Evolutionary conservation across 1,140 invertebrate species (phyloP), one percentile per base, ranked within the genome.

Genomic region (Diplogasteroides magnus): DNA sequence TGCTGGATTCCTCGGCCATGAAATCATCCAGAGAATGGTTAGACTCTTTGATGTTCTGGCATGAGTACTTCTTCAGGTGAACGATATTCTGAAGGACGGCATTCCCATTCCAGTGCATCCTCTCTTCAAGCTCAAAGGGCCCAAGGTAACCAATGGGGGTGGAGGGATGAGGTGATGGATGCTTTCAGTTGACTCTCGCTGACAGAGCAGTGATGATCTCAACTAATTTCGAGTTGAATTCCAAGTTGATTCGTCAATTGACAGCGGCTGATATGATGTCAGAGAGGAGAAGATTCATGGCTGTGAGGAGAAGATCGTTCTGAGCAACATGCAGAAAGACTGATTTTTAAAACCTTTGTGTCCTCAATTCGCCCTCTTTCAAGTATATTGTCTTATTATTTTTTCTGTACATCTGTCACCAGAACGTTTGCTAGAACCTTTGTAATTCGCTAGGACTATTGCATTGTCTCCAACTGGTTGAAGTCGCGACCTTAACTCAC

Each of bases 41-140:
- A 6, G 6, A 48, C 37, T 48, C 37, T 48, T 48, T 19, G 6
- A 11, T 19, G 19, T 48, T 48, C 37, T 48, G 6, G 6, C 19
- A 6, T 11, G 6, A 48, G 19, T 48, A 11, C 37, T 48, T 19
- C 19, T 48, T 48, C 37, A 48, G 37, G 37, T 81, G 0, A 81
- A 81, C 68, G 79, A 81, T 60, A 79, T 81, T 61, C 69, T 81
- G 27, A 69, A 73, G 31, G 78, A 81, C 27, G 79, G 79, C 23
- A 82, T 83, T 64, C 76, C 76, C 64, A 83, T 83, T 60, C 79
- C 81, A 56, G 69, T 82, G 23, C 79, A 81, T 76, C 79, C 81
- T 25, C 73, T 81, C n/a, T 77, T 83, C 68, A 73, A 72, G 64
- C 67, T 83, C 11, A 62, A 72, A 61, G 77, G 74, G 68, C 81